These are phyloP conservation scores for Petaurus breviceps DNA, from an alignment of 2,113 vertebrate species.

Conservation along the genomic window DNA sequence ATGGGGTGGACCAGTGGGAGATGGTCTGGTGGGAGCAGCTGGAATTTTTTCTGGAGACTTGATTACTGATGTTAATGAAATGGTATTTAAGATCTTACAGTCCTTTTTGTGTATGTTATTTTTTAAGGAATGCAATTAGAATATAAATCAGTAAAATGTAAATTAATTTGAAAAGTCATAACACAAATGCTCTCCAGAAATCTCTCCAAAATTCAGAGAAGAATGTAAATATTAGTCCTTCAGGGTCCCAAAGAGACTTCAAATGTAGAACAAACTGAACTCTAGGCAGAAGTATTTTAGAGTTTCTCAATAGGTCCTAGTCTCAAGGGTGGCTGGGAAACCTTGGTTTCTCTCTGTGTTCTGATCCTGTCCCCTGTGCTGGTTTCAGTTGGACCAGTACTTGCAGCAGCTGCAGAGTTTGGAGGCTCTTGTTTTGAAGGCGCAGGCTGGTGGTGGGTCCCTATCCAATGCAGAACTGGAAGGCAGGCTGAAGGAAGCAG, in stretches of 20 bases:
- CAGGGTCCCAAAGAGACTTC: background rate
- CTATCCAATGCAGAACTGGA: constrained; percentile 81
- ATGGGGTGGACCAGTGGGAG: background rate
- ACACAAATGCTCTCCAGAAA: background rate
- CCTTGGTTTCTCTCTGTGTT: background rate
- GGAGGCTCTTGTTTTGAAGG: constrained; percentile 82
- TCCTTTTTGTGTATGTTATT: background rate
- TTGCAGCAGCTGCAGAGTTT: constrained; percentile 84
- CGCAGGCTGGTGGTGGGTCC: background rate
- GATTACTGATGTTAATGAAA: background rate
- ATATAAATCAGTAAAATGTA: background rate
- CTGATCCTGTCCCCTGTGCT: background rate
- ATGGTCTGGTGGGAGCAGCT: background rate
- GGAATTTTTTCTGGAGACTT: constrained; percentile 18
- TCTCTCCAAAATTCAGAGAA: constrained; percentile 37
- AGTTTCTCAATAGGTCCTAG: background rate
- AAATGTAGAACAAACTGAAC: constrained; percentile 9
- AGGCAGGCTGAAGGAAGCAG: constrained; percentile 78
- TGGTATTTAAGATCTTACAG: background rate
- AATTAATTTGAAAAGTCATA: background rate
- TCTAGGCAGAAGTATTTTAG: background rate
- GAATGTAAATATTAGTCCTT: constrained; percentile 24
- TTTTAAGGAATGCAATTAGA: background rate
- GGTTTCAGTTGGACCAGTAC: constrained; percentile 87
- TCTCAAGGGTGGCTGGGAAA: background rate